Evolutionary conservation across 1,140 invertebrate species (phyloP), one percentile per base, ranked within the genome.

Genomic region (Globodera rostochiensis): DNA sequence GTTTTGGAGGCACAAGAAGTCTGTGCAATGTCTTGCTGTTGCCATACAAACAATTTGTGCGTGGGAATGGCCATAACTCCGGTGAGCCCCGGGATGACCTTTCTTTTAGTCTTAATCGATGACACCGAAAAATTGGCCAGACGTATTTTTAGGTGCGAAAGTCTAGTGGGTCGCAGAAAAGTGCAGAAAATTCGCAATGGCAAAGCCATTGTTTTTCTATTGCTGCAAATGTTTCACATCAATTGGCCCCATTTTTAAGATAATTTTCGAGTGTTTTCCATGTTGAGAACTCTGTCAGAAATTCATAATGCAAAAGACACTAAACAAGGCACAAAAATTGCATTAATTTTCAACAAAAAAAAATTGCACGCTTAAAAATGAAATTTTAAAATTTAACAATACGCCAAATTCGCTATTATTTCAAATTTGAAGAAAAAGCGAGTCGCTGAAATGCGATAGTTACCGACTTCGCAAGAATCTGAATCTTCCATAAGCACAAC

Each of bases 21-120:
- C 57, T 64, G 57, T n/a, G 64, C 49, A 15, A 9, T 70, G 46
- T 78, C 76, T n/a, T 50, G 21, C 9, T 78, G 50, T n/a, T 67
- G 76, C 76, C 76, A 78, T 15, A 78, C 64, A 78, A 78, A 70
- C 13, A 78, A 78, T 78, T 78, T 78, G 66, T 66, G n/a, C 21
- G 25, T 25, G 1, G 66, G 64, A 78, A 78, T 15, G 47, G 53
- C 60, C 76, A 78, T 78, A 7, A 45, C 6, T 13, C 6, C 19
- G 6, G 45, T 7, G 15, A 21, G 7, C 36, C 21, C 19, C 6
- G 36, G 36, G 19, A 76, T 64, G 57, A 64, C 57, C 15, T 64
- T 64, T 19, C 57, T 64, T 64, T 64, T 64, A 15, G 57, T 15
- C 57, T 64, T 64, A 64, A 64, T 64, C 57, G 57, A 19, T 64